Evolutionary conservation across 2,797 vertebrate genomes (phyloP), one percentile per base, ranked within the genome.

Genomic region (Sebastes paucispinis): DNA sequence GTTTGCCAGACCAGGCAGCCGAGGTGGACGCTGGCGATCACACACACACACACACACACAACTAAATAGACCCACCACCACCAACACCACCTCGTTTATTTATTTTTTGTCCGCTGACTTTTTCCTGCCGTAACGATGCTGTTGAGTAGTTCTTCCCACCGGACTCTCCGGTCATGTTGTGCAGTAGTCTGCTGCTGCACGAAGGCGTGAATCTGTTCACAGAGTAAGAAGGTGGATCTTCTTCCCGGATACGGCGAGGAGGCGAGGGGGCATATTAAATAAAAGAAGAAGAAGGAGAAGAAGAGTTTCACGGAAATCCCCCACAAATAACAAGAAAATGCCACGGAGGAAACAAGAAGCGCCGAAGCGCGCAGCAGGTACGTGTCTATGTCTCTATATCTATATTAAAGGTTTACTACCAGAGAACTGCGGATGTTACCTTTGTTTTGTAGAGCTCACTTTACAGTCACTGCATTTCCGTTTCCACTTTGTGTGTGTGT

Each of bases 281-380:
- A 3, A 60, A 60, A 25, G 80, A 76, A 79, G 32, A 72, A 79
- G 32, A 29, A 64, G 64, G 54, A 77, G 43, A 39, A 76, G 43
- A 39, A 90, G 90, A 91, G 90, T 95, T 94, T 92, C 85, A 87
- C 92, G 92, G 92, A 93, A 89, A 94, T 82, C 85, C 80, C 94
- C 24, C 87, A 25, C 59, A 50, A 69, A 85, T 47, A 75, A 65
- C 95, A 75, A 65, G 95, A 52, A 27, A 94, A 98, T 98, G 98
- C 97, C 98, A 92, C 94, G 98, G 94, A 97, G 97, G 96, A 99
- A 99, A 96, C 98, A 99, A 97, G 97, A 99, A 89, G 98, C 98
- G 96, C 98, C 98, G 84, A 96, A 96, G 93, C 97, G 98, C 96
- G 97, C 98, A 89, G 96, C 97, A 99, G 98, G 98, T 99, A 99